Evolutionary conservation across 2,888 invertebrate genomes (phyloP), one percentile per base, ranked within the genome.

Genomic region (Xestia sexstrigata): DNA sequence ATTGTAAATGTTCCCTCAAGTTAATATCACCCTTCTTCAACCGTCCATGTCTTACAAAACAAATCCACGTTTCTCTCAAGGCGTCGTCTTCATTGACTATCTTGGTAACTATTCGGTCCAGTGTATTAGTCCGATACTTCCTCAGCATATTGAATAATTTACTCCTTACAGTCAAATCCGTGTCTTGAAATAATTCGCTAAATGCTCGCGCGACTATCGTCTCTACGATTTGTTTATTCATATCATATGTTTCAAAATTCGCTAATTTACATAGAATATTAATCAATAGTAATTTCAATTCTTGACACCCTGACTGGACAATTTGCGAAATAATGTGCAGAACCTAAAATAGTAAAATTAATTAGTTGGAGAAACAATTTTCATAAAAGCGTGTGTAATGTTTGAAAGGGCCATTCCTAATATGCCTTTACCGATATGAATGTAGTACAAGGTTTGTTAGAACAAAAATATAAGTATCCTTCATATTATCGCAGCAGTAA

Each of bases 221-320:
- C 20, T 92, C 90, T 52, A 87, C 78, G 2, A 79, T 39, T 62
- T 80, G 76, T 85, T 89, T 91, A 73, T 91, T 89, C 76, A 88
- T 86, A 78, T 91, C 91, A 39, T 84, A 81, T 15, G 88, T 79
- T 70, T 89, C 83, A 49, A 81, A 81, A 68, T 86, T 82, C 0
- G 91, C 87, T 45, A 95, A 84, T 87, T 92, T 91, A 81, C 93
- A 94, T 78, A 95, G 84, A 58, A 93, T 83, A 74, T 92, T 89
- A 20, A 93, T 91, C 45, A 94, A 73, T 15, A 93, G 74, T 73
- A 93, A 79, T 78, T 93, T 92, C 39, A 93, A 81, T 88, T 95
- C 95, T 9, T 83, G 87, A 79, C 92, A 93, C n/a, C 90, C 90
- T n/a, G 89, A 87, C 74, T 89, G 82, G 60, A 93, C 81, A 49